A percentile compares a stretch with the other conserved stretches of the same genome.
These are phyloP conservation scores for Coregonus suidteri DNA, from an alignment of 2,797 vertebrate genomes.

Conservation along the genomic window DNA sequence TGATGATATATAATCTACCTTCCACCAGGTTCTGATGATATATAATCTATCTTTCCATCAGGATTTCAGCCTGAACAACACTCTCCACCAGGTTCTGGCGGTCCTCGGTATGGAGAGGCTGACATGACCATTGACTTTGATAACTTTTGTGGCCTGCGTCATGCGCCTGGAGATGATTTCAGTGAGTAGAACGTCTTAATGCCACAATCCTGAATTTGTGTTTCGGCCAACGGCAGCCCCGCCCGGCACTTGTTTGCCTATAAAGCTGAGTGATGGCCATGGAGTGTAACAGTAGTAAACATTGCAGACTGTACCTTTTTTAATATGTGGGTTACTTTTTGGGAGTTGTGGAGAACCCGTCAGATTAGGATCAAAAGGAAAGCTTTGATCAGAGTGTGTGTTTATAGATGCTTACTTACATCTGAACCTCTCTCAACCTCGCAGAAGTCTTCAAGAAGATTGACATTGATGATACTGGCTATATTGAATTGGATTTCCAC, in stretches of 20 bases:
- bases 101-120: conserved; percentile 63
- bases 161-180: conserved; percentile 80
- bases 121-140: conserved; percentile 79
- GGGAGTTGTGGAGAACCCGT: neutral
- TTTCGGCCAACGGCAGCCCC: neutral
- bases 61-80: too few relatives aligned
- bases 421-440: neutral
- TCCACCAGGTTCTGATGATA: too few relatives aligned
- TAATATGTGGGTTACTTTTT: too few relatives aligned
- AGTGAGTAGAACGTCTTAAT: conserved; percentile 59
- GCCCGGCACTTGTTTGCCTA: too few relatives aligned
- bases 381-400: neutral
- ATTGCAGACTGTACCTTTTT: neutral
- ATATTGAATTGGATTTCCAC: conserved; percentile 69
- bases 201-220: neutral
- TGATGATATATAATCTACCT: too few relatives aligned
- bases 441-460: conserved; percentile 71
- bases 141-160: conserved; percentile 76
- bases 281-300: neutral
- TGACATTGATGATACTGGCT: conserved; percentile 62
- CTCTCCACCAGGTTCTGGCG: conserved; percentile 74
- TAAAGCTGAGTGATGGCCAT: neutral
- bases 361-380: neutral
- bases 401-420: conserved; percentile 14
- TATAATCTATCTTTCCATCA: too few relatives aligned